These are phyloP conservation scores for Epinotia nisella DNA, from an alignment of 2,888 invertebrate species.

Conservation along the genomic window DNA sequence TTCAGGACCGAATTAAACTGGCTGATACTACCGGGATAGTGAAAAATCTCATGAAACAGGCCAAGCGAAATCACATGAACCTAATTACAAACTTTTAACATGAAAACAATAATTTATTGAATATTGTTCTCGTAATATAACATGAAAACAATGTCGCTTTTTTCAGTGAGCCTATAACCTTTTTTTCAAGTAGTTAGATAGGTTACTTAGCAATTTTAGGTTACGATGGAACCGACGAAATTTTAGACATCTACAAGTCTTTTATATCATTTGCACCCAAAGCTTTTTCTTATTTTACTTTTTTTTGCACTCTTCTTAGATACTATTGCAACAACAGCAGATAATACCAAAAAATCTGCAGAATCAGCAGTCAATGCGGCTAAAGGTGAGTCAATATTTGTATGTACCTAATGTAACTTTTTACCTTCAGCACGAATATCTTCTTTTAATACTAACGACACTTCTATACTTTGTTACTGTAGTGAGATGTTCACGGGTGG, in stretches of 20 bases:
- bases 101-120: too few species aligned
- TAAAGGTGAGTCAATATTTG: constrained; percentile 65
- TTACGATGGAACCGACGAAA: not conserved
- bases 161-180: too few species aligned
- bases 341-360: constrained; percentile 78
- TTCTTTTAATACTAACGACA: constrained; percentile 32
- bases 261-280: constrained; percentile 1
- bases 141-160: too few species aligned
- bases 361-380: constrained; percentile 75
- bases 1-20: not conserved
- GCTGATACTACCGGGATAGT: not conserved
- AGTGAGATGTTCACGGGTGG: constrained; percentile 7
- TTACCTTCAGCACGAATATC: constrained; percentile 1
- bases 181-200: not conserved
- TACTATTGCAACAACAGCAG: constrained; percentile 72
- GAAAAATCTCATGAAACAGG: not conserved
- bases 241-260: constrained; percentile 11
- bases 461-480: constrained; percentile 26
- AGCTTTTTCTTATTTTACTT: constrained; percentile 39
- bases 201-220: constrained; percentile 27
- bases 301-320: constrained; percentile 61
- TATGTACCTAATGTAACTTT: not conserved
- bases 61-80: too few species aligned
- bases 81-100: too few species aligned
- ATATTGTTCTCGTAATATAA: too few species aligned